These are phyloP conservation scores for Halichoeres trimaculatus DNA, from an alignment of 2,113 vertebrate species.

Conservation along the genomic window DNA sequence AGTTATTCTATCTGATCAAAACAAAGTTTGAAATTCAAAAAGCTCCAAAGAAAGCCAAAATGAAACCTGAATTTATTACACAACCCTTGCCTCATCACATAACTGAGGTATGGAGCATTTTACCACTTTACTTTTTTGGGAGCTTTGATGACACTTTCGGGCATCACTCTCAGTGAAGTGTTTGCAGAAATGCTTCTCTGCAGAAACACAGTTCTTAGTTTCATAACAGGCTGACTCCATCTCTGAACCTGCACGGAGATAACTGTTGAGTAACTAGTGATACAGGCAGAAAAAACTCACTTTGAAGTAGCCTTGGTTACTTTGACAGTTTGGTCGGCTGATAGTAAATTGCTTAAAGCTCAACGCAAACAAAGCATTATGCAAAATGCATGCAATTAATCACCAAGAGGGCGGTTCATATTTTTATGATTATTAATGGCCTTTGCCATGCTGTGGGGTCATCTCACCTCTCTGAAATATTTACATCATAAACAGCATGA, in stretches of 20 bases:
- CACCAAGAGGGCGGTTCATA: constrained; percentile 60
- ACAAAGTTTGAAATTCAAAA: background rate
- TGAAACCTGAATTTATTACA: background rate
- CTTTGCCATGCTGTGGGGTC: constrained; percentile 74
- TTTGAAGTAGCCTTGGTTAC: constrained; percentile 69
- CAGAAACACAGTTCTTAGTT: background rate
- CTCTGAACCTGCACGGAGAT: constrained; percentile 4
- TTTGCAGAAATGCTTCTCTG: background rate
- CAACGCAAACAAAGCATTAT: constrained; percentile 78
- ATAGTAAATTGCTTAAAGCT: constrained; percentile 71
- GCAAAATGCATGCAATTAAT: constrained; percentile 77
- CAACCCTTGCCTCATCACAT: background rate
- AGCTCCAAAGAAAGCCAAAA: background rate
- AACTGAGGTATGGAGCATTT: background rate
- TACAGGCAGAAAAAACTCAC: constrained; percentile 36
- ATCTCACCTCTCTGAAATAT: constrained; percentile 78
- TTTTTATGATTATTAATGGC: constrained; percentile 82
- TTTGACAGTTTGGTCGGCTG: constrained; percentile 57
- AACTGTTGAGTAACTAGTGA: constrained; percentile 29
- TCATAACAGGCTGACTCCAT: constrained; percentile 5
- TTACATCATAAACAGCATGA: constrained; percentile 81
- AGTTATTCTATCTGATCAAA: background rate
- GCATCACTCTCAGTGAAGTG: background rate
- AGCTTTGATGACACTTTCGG: background rate
- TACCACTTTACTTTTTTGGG: background rate